Percentiles rank a stretch among this genome's conserved stretches.
Conservation (phyloP, 2,888 invertebrate species). For the Oeneis ivallda region DNA sequence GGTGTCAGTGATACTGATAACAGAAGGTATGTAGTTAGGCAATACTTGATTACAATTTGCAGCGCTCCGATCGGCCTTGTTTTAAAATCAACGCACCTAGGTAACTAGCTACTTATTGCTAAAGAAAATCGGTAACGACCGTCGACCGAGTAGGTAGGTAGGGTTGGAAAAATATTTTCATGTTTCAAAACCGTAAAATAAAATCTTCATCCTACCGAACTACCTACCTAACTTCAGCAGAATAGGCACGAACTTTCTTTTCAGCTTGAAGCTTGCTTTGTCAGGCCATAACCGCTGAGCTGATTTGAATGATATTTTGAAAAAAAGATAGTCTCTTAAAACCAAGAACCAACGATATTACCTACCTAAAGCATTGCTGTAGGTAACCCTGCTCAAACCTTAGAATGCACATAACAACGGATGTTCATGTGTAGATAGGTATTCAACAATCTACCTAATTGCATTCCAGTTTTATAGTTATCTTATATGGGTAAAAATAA, state of each 20-base stretch:
- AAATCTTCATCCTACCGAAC: not conserved
- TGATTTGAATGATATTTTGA: no score
- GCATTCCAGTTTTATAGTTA: conserved; percentile 32
- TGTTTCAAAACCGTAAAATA: not conserved
- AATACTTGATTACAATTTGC: conserved; percentile 38
- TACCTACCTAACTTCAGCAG: no score
- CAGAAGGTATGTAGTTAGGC: conserved; percentile 34
- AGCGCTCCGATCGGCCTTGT: conserved; percentile 47
- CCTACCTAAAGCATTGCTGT: not conserved
- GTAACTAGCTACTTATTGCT: conserved; percentile 50
- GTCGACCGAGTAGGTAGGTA: no score
- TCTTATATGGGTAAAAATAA: no score
- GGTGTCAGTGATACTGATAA: conserved; percentile 41
- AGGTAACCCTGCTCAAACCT: conserved; percentile 27
- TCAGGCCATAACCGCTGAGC: no score
- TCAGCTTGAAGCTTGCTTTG: no score
- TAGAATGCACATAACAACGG: conserved; percentile 36
- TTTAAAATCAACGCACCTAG: conserved; percentile 45
- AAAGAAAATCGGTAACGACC: conserved; percentile 45
- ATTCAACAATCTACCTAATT: conserved; percentile 23
- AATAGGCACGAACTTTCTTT: no score
- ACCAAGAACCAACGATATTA: no score
- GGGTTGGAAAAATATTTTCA: not conserved
- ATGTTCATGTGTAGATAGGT: no score
- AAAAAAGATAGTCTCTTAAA: no score